Percentiles rank a stretch among this genome's conserved stretches.
phyloP scores from a whole-genome alignment of 2,888 invertebrate species.

The Drosophila anceps region DNA sequence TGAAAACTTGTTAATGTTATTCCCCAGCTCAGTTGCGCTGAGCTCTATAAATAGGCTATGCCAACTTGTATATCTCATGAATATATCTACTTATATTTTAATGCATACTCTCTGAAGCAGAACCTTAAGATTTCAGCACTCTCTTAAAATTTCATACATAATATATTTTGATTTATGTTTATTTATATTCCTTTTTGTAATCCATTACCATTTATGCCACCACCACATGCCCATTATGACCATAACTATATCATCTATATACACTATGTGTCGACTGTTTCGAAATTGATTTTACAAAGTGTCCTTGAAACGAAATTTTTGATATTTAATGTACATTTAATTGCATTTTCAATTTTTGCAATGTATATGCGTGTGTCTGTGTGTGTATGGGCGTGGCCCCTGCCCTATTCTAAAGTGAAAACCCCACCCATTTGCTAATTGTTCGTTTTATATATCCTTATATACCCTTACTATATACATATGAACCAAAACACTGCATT shows the following conservation, averaged over 20 bases:
- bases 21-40: conserved; percentile 32
- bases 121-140: neutral
- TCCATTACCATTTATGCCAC: conserved; percentile 21
- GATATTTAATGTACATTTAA: conserved; percentile 22
- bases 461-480: conserved; percentile 25
- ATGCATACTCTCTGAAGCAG: neutral
- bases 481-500: conserved; percentile 28
- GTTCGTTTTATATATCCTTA: conserved; percentile 26
- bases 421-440: conserved; percentile 50
- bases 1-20: conserved; percentile 42
- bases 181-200: too few relatives aligned
- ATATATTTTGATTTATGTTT: too few relatives aligned
- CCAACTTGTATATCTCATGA: conserved; percentile 18
- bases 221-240: conserved; percentile 23
- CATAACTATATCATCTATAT: conserved; percentile 18
- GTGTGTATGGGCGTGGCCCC: conserved; percentile 34
- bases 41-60: conserved; percentile 30
- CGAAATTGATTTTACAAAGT: conserved; percentile 54
- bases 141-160: conserved; percentile 5
- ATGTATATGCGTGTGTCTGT: conserved; percentile 17
- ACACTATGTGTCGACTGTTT: conserved; percentile 29
- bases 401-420: conserved; percentile 6
- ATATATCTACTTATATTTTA: neutral
- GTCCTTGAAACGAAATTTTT: conserved; percentile 54
- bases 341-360: conserved; percentile 27